Conservation (phyloP, 1,140 invertebrate species). For the Lethrus apterus region DNA sequence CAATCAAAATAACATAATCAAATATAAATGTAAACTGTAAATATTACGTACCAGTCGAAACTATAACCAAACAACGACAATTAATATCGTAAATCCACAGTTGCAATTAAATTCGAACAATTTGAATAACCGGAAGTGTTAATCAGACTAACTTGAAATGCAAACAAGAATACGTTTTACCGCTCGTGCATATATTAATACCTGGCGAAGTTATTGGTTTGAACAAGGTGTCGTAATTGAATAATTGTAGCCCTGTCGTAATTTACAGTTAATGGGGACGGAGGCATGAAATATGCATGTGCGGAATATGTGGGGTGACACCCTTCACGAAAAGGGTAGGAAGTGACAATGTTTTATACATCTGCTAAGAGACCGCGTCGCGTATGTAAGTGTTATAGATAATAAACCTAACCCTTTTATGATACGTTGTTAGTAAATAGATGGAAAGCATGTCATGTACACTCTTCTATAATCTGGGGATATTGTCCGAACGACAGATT, state of each 20-base stretch:
- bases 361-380: slow-evolving; percentile 20
- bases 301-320: slow-evolving; percentile 25
- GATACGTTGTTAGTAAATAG: too few relatives aligned
- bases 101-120: too few relatives aligned
- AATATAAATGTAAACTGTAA: too few relatives aligned
- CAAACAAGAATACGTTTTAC: too few relatives aligned
- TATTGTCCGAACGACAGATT: too few relatives aligned
- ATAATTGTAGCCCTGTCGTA: slow-evolving; percentile 27
- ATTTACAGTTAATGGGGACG: slow-evolving; percentile 27
- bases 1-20: too few relatives aligned
- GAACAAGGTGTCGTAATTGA: slow-evolving; percentile 24
- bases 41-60: too few relatives aligned
- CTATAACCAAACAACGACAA: too few relatives aligned
- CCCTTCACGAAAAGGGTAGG: slow-evolving; percentile 26
- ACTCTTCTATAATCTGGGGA: slow-evolving; percentile 6
- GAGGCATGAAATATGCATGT: slow-evolving; percentile 27
- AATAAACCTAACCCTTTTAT: too few relatives aligned
- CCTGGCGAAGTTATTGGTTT: slow-evolving; percentile 10
- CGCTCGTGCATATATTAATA: slow-evolving; percentile 11
- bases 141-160: too few relatives aligned
- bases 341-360: slow-evolving; percentile 30
- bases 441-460: background rate
- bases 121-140: too few relatives aligned
- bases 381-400: slow-evolving; percentile 9
- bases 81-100: too few relatives aligned